Evolutionary conservation across 2,888 invertebrate genomes (phyloP).

Genomic region (Halictus ligatus): DNA sequence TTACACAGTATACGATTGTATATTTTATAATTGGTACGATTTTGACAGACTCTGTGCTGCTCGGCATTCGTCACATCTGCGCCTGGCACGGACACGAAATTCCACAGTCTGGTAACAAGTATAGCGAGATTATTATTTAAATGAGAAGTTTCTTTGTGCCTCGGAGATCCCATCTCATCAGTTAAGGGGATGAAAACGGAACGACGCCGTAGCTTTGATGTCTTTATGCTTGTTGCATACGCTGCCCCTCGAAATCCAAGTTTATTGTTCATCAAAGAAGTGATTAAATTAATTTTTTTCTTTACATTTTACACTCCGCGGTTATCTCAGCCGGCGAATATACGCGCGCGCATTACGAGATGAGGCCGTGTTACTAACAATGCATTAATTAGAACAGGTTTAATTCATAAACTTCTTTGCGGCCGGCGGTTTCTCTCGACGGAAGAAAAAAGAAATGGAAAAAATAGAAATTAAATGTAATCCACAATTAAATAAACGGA

Average conservation of each 20-base stretch:
- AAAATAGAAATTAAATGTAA: neutral
- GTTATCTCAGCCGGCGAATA: neutral
- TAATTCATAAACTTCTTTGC: conserved; percentile 10
- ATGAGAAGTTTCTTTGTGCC: neutral
- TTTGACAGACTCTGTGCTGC: neutral
- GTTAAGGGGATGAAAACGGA: neutral
- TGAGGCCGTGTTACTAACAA: neutral
- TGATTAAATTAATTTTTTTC: neutral
- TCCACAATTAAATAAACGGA: conserved; percentile 20
- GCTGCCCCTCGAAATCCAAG: neutral
- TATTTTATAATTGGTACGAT: too few relatives aligned
- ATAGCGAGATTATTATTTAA: neutral
- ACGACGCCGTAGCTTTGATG: neutral
- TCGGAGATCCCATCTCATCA: neutral
- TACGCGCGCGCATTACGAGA: neutral
- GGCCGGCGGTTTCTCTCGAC: neutral
- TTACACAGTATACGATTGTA: neutral
- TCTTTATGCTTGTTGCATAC: neutral
- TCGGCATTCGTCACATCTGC: neutral
- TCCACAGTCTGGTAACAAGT: neutral
- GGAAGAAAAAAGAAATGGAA: too few relatives aligned
- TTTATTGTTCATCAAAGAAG: neutral
- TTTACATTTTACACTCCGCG: neutral
- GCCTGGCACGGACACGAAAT: neutral
- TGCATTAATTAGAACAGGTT: conserved; percentile 25